These are phyloP conservation scores for Actias luna DNA, from an alignment of 2,888 invertebrate species.

Conservation along the genomic window DNA sequence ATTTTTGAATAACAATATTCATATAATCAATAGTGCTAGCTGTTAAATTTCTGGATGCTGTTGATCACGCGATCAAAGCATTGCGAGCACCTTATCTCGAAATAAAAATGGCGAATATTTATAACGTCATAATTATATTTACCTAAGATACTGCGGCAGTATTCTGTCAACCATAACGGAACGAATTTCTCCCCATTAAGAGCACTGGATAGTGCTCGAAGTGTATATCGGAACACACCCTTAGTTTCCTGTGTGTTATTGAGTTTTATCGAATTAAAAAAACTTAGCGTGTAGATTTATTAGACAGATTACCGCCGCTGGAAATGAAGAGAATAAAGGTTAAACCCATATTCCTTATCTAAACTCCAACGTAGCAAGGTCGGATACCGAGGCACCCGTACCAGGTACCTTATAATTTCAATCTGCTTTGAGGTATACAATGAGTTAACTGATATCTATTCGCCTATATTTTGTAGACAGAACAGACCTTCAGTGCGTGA, in stretches of 20 bases:
- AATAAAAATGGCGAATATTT: no score
- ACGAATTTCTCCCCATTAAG: no score
- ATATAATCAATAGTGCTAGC: no score
- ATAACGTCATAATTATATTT: no score
- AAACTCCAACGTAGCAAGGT: constrained; percentile 21
- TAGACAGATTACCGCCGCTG: background rate
- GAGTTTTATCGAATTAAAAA: background rate
- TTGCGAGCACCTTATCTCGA: no score
- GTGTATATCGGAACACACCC: no score
- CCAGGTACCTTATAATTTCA: constrained; percentile 42
- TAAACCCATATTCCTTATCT: background rate
- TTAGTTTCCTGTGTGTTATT: background rate
- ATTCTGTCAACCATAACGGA: no score
- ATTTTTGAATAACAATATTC: no score
- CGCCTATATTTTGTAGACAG: constrained; percentile 49
- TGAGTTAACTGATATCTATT: constrained; percentile 38
- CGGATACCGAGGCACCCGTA: constrained; percentile 28
- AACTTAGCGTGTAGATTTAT: background rate
- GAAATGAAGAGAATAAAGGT: background rate
- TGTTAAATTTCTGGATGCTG: no score
- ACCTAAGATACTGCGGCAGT: no score
- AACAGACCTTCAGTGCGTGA: constrained; percentile 58
- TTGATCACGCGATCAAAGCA: no score
- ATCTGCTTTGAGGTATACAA: constrained; percentile 15
- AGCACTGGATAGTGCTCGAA: no score